Evolutionary conservation across 2,113 vertebrate species (phyloP), one percentile per base, ranked within the genome.

Genomic region (Aptenodytes forsteri): DNA sequence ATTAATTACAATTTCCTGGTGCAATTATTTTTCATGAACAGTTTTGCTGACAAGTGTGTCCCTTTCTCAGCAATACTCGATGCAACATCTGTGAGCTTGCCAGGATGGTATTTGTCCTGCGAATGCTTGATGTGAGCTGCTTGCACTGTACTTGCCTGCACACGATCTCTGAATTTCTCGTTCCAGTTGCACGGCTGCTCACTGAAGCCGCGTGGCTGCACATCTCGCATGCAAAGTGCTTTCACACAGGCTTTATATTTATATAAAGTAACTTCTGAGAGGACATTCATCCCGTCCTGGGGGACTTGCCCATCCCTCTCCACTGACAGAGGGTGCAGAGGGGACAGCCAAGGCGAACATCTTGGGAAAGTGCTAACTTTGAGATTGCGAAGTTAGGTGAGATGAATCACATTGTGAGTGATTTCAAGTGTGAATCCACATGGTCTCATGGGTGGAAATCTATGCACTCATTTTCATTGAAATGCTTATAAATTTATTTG

Each of bases 111-210:
- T 46, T 54, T 54, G 34, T 44, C 67, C 66, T 21, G 46, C 1
- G 0, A 25, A 23, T 4, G 9, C 47, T 25, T 7, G 27, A 4
- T 2, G 36, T 3, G 19, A 79, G 61, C 12, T 36, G 5, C 21
- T 72, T 13, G 38, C 32, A 22, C 19, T 6, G 3, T 16, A 2
- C 30, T 13, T 9, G 16, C 46, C 54, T 27, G 27, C 7, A 2
- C 4, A 1, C 1, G 2, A 17, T 11, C 32, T 27, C 64, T 9
- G 19, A 5, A 29, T 58, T 70, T 70, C 42, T 49, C 2, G 1
- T 32, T 56, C 55, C 30, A 25, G 14, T 15, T n/a, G 9, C 6
- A 8, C 1, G 1, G 49, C 18, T 50, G 50, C 36, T 36, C 32
- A 12, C 36, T 13, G 58, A 23, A 34, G 44, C 20, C 1, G 2